phyloP scores from a whole-genome alignment of 2,888 invertebrate genomes.

The Alitta virens region DNA sequence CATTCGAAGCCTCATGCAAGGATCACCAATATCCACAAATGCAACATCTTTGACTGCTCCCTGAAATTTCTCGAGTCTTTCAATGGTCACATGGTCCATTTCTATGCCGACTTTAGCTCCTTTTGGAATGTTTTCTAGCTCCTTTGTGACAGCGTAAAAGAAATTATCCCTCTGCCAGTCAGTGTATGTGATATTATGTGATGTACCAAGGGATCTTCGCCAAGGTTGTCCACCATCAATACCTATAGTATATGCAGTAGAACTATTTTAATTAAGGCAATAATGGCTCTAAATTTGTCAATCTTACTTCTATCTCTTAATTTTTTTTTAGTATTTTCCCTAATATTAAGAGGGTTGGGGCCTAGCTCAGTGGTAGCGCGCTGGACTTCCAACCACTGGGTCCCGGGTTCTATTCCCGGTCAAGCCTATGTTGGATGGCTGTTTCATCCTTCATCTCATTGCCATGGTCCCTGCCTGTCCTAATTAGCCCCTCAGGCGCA shows the following conservation, averaged over 20 bases:
- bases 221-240: conserved; percentile 26
- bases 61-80: conserved; percentile 14
- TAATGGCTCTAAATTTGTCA: neutral
- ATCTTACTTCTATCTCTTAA: no score
- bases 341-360: no score
- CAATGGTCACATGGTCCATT: conserved; percentile 23
- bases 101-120: conserved; percentile 18
- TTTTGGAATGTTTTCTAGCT: neutral
- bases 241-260: conserved; percentile 7
- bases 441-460: no score
- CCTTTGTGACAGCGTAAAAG: conserved; percentile 15
- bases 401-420: no score
- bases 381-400: no score
- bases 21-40: conserved; percentile 17
- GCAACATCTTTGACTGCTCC: neutral
- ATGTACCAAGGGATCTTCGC: conserved; percentile 14
- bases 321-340: no score
- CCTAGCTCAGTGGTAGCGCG: no score
- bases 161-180: conserved; percentile 26
- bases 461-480: no score
- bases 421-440: no score
- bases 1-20: conserved; percentile 19
- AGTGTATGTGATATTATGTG: conserved; percentile 22
- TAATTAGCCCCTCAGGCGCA: no score
- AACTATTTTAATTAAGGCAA: neutral